Evolutionary conservation across 2,113 vertebrate genomes (phyloP).

Genomic region (Agelaius tricolor): DNA sequence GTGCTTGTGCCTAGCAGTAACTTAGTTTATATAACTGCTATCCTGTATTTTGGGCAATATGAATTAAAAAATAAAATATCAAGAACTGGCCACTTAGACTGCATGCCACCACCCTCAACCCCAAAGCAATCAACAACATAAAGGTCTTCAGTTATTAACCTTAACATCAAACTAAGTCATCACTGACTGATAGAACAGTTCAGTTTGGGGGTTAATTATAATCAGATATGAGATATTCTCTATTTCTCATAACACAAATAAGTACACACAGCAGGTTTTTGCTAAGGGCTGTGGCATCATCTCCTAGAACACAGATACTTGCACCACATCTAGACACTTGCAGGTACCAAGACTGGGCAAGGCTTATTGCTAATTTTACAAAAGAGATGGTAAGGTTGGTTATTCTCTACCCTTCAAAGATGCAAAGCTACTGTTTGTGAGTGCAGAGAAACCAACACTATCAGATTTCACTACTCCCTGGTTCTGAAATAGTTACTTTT

Average conservation of each 20-base stretch:
- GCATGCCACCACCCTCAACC: not conserved
- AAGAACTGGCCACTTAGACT: not conserved
- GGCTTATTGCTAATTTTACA: constrained; percentile 75
- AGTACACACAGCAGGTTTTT: too few species aligned
- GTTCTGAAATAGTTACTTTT: not conserved
- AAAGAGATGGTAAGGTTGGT: constrained; percentile 52
- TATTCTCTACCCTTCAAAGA: not conserved
- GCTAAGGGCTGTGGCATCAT: constrained; percentile 67
- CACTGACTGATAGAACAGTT: not conserved
- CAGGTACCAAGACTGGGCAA: constrained; percentile 73
- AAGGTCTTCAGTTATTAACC: not conserved
- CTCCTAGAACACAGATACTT: constrained; percentile 72
- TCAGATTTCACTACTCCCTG: not conserved
- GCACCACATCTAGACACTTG: constrained; percentile 71
- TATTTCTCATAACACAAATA: too few species aligned
- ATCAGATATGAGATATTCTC: not conserved
- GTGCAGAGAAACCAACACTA: not conserved
- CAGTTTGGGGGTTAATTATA: not conserved
- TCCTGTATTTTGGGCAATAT: not conserved
- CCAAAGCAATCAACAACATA: not conserved
- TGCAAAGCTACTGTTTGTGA: not conserved
- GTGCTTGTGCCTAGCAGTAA: not conserved
- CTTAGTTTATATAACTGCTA: not conserved
- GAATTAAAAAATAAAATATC: not conserved
- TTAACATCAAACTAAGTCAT: not conserved